These are phyloP conservation scores for Eriosoma lanigerum DNA, from an alignment of 1,140 invertebrate genomes.

Conservation along the genomic window DNA sequence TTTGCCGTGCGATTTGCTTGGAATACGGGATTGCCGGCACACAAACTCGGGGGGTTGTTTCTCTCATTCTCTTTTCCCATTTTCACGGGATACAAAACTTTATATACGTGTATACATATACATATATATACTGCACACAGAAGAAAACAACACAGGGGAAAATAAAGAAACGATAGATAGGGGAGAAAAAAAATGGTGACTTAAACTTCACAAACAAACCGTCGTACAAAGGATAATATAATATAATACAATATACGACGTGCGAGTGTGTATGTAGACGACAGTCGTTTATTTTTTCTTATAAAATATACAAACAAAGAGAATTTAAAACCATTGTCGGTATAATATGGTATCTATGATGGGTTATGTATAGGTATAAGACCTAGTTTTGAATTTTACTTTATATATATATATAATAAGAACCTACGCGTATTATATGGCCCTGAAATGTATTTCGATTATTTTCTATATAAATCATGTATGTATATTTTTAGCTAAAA, in stretches of 20 bases:
- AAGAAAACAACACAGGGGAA: not conserved
- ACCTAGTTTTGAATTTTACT: too few species aligned
- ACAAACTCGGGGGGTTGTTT: conserved; percentile 39
- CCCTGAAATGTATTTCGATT: too few species aligned
- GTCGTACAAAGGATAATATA: conserved; percentile 8
- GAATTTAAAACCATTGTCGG: not conserved
- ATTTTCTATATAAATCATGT: too few species aligned
- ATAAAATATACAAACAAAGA: conserved; percentile 16
- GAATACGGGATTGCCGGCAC: conserved; percentile 48
- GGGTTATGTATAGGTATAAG: too few species aligned
- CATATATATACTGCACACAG: not conserved
- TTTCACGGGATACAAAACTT: conserved; percentile 35
- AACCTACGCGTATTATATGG: too few species aligned
- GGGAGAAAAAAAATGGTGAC: conserved; percentile 30
- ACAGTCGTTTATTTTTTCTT: not conserved
- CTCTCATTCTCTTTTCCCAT: conserved; percentile 21
- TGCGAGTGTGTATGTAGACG: not conserved
- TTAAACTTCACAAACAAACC: conserved; percentile 42
- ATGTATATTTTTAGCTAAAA: too few species aligned
- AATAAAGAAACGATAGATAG: conserved; percentile 17
- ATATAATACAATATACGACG: not conserved
- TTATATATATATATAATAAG: too few species aligned
- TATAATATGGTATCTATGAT: too few species aligned
- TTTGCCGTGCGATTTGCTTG: conserved; percentile 50
- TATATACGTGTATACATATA: conserved; percentile 1